These are phyloP conservation scores for Hirundichthys speculiger DNA, from an alignment of 2,113 vertebrate species.

Conservation along the genomic window DNA sequence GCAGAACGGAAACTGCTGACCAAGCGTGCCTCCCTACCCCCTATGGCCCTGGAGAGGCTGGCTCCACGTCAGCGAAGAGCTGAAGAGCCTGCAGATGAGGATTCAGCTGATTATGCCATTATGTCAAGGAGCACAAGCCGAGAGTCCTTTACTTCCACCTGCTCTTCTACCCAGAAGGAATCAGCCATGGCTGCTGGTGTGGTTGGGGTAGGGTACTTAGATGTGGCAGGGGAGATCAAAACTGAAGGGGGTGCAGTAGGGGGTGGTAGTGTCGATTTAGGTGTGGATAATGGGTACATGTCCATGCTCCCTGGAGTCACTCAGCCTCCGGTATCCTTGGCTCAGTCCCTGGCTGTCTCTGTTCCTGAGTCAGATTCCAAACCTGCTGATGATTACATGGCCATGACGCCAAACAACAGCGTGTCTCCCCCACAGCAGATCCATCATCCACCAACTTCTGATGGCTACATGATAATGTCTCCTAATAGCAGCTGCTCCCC, in stretches of 20 bases:
- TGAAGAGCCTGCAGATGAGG: slow-evolving; percentile 67
- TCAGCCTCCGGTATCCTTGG: slow-evolving; percentile 61
- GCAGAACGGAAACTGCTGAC: slow-evolving; percentile 75
- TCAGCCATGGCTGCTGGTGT: slow-evolving; percentile 40
- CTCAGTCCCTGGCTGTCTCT: slow-evolving; percentile 69
- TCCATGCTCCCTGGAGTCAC: slow-evolving; percentile 82
- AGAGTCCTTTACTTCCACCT: slow-evolving; percentile 71
- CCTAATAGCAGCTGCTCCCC: slow-evolving; percentile 83
- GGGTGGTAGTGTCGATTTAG: slow-evolving; percentile 45
- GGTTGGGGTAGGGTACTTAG: slow-evolving; percentile 72
- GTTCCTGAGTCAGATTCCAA: slow-evolving; percentile 73
- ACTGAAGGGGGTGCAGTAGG: slow-evolving; percentile 48
- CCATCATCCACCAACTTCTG: slow-evolving; percentile 64
- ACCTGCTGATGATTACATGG: slow-evolving; percentile 82
- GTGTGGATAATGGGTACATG: slow-evolving; percentile 82
- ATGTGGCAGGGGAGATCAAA: slow-evolving; percentile 74
- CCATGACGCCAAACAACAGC: slow-evolving; percentile 81
- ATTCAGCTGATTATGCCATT: slow-evolving; percentile 72
- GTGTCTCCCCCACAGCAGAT: slow-evolving; percentile 83
- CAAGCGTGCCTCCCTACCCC: slow-evolving; percentile 80
- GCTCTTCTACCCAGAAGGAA: slow-evolving; percentile 61
- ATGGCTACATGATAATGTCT: slow-evolving; percentile 86
- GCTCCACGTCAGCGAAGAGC: slow-evolving; percentile 55
- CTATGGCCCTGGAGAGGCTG: slow-evolving; percentile 80
- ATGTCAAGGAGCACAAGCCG: slow-evolving; percentile 77